Base-by-base conservation (phyloP, 1,140 invertebrate genomes). In the Pachypsylla venusta region DNA sequence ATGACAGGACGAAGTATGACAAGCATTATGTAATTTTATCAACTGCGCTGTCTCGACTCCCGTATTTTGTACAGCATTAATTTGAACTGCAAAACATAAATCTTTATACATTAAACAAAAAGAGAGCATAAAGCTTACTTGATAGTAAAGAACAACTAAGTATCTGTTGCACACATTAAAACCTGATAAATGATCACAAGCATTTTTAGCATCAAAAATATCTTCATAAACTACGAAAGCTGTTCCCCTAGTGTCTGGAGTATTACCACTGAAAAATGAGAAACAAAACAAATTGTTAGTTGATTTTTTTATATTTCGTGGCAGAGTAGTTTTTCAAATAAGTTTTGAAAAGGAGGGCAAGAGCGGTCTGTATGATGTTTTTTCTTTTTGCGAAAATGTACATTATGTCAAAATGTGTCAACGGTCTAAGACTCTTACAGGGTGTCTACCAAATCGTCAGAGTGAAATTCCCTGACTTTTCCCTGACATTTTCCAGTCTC, bases 181-280 rank as follows among this genome's bases (percentile, higher is more conserved):
- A 25, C 96, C 96, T 60, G 91, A 96, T 39, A 99, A 76, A 75
- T 99, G 95, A 74, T 99, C 96, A 75, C 96, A 99, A 10, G 96
- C 96, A 79, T 98, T 99, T 75, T 98, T 99, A 0, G 95, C 96
- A 81, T 99, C 97, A 78, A 98, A 99, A 66, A 98, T 99, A 70
- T 99, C 97, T 77, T 98, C 96, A 75, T 98, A 99, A 1, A 98
- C 93, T 54, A 99, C 93, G 81, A 98, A 99, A 19, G 96, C 96
- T 56, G 95, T 98, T 42, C 96, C 96, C 75, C 91, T 83, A 0
- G 94, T 97, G 75, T 98, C 95, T 22, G 93, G 85, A 24, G 95
- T 98, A 66, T 97, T 98, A 1, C 96, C 96, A 26, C 92, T 95
- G 71, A 61, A 80, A 77, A 56, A n/a, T n/a, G n/a, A n/a, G n/a